A percentile compares a stretch with the other conserved stretches of the same genome.
These are phyloP conservation scores for Hypomecis atomaria DNA, from an alignment of 2,888 invertebrate species.

Conservation along the genomic window DNA sequence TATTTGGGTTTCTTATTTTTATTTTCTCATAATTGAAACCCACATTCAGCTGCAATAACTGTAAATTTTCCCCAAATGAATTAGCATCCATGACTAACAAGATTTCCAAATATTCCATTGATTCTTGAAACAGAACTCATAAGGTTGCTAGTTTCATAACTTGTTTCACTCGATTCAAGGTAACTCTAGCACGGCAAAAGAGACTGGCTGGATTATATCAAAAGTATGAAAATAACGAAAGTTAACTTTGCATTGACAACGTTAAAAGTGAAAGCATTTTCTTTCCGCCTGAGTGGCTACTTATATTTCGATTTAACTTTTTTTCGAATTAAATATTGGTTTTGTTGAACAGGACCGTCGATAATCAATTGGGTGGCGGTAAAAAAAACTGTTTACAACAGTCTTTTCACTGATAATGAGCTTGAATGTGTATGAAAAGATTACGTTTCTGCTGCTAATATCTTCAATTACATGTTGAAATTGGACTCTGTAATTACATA, in stretches of 20 bases:
- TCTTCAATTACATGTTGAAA: slow-evolving; percentile 21
- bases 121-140: slow-evolving; percentile 36
- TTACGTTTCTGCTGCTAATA: slow-evolving; percentile 31
- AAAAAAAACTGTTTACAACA: slow-evolving; percentile 43
- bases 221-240: slow-evolving; percentile 47
- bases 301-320: slow-evolving; percentile 53
- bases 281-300: slow-evolving; percentile 55
- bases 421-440: slow-evolving; percentile 39
- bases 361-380: slow-evolving; percentile 53
- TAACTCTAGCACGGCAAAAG: slow-evolving; percentile 29
- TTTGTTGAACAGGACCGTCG: slow-evolving; percentile 49
- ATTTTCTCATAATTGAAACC: slow-evolving; percentile 2
- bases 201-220: slow-evolving; percentile 37
- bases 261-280: slow-evolving; percentile 67
- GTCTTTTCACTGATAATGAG: slow-evolving; percentile 34
- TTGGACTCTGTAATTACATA: slow-evolving; percentile 18
- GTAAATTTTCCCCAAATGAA: slow-evolving; percentile 25
- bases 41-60: slow-evolving; percentile 15
- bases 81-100: slow-evolving; percentile 37
- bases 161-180: slow-evolving; percentile 33
- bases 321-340: slow-evolving; percentile 63
- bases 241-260: slow-evolving; percentile 49
- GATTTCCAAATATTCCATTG: slow-evolving; percentile 37
- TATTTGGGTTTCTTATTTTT: background rate
- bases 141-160: slow-evolving; percentile 36